These are phyloP conservation scores for Pseudomugil gertrudae DNA, from an alignment of 2,797 vertebrate genomes.

Conservation along the genomic window DNA sequence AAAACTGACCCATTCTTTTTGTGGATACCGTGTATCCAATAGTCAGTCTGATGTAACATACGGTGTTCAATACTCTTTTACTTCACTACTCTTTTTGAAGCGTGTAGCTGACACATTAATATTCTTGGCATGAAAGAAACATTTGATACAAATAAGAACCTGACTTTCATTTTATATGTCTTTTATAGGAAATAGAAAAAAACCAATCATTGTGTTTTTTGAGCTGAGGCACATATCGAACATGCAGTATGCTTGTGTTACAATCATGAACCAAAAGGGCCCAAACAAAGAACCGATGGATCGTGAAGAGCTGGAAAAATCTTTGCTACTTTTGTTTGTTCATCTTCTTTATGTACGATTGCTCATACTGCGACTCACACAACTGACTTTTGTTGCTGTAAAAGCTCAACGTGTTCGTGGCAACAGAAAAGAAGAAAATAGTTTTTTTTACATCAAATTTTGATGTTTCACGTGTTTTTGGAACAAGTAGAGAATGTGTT, in stretches of 20 bases:
- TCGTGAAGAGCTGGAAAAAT: slow-evolving; percentile 24
- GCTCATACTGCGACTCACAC: neutral
- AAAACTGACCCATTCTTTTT: slow-evolving; percentile 83
- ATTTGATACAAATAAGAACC: slow-evolving; percentile 91
- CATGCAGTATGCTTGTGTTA: slow-evolving; percentile 25
- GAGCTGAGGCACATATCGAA: slow-evolving; percentile 42
- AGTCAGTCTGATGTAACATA: slow-evolving; percentile 84
- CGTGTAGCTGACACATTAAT: slow-evolving; percentile 82
- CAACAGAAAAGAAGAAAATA: neutral
- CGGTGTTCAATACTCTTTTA: slow-evolving; percentile 87
- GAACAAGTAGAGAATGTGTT: slow-evolving; percentile 7
- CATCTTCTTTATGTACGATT: slow-evolving; percentile 23
- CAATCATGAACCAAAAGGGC: slow-evolving; percentile 44
- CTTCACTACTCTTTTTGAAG: slow-evolving; percentile 87
- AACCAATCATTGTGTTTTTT: slow-evolving; percentile 44
- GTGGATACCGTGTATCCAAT: slow-evolving; percentile 97
- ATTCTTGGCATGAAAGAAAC: slow-evolving; percentile 88
- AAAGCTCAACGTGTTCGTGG: slow-evolving; percentile 34
- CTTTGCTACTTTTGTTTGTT: slow-evolving; percentile 21
- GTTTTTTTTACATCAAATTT: slow-evolving; percentile 21
- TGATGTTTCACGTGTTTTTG: slow-evolving; percentile 25
- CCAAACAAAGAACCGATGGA: slow-evolving; percentile 41
- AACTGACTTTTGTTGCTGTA: slow-evolving; percentile 35
- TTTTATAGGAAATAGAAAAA: slow-evolving; percentile 68
- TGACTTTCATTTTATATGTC: slow-evolving; percentile 92